These are phyloP conservation scores for Acronicta psi DNA, from an alignment of 2,888 invertebrate genomes.

Conservation along the genomic window DNA sequence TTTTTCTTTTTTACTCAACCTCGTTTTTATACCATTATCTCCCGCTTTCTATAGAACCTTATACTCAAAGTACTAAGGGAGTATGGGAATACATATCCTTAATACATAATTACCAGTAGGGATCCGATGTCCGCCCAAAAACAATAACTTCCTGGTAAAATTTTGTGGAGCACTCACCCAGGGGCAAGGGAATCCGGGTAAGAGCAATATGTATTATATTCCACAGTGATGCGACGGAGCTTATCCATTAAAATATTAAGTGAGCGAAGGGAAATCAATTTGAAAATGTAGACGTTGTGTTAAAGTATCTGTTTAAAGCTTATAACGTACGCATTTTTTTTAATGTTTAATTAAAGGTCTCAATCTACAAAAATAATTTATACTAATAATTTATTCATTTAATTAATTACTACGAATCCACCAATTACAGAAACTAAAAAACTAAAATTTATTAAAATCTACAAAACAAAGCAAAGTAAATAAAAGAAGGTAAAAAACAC, in stretches of 20 bases:
- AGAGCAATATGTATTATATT: constrained; percentile 41
- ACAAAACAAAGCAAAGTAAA: no score
- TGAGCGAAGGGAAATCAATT: constrained; percentile 17
- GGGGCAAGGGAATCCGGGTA: constrained; percentile 23
- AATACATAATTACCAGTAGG: constrained; percentile 53
- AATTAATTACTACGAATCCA: no score
- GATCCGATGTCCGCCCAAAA: constrained; percentile 52
- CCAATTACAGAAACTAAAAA: no score
- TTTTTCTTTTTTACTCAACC: no score
- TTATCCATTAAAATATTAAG: constrained; percentile 34
- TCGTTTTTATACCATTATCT: neutral
- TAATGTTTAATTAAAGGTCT: no score
- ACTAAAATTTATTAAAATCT: no score
- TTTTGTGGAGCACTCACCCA: constrained; percentile 24
- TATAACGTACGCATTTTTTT: neutral
- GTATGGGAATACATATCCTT: constrained; percentile 53
- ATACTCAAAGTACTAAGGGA: constrained; percentile 38
- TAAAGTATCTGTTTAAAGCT: neutral
- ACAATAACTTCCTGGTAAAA: constrained; percentile 35
- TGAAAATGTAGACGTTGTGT: constrained; percentile 9
- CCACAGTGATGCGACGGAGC: constrained; percentile 1
- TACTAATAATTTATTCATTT: no score
- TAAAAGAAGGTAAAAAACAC: no score
- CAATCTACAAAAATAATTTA: no score
- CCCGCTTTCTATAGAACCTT: constrained; percentile 6